Percentiles rank a stretch among this genome's conserved stretches.
Conservation (phyloP, 2,113 vertebrate species). For the Corvus cornix region DNA sequence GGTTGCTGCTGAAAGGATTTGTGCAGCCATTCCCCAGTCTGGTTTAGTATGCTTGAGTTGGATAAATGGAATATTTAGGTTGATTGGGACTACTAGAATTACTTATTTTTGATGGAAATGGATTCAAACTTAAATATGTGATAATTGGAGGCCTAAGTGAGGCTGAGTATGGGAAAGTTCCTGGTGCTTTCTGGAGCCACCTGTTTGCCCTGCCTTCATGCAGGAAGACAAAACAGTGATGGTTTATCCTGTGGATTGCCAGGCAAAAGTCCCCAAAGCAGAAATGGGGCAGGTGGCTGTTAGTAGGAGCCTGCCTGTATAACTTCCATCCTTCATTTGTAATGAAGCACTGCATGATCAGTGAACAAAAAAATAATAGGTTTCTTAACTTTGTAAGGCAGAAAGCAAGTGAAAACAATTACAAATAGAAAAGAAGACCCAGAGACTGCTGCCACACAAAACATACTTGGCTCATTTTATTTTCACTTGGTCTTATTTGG, state of each 20-base stretch:
- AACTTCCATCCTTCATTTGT: not conserved
- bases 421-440: not conserved
- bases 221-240: not conserved
- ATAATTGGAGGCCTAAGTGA: not conserved
- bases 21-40: not conserved
- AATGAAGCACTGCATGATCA: not conserved
- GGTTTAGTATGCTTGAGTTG: not conserved
- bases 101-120: not conserved
- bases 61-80: not conserved
- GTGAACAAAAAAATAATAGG: not conserved
- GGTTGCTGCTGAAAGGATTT: not conserved
- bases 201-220: not conserved
- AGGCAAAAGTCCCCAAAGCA: not conserved
- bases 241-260: not conserved
- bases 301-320: not conserved
- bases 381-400: not conserved
- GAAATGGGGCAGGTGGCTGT: not conserved
- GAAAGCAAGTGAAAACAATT: not conserved
- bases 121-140: not conserved
- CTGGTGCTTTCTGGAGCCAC: not conserved
- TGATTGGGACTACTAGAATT: not conserved
- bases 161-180: not conserved
- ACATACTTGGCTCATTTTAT: constrained; percentile 31
- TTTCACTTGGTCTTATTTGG: constrained; percentile 10
- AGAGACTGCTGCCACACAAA: constrained; percentile 8